Evolutionary conservation across 2,113 vertebrate genomes (phyloP), one percentile per base, ranked within the genome.

Genomic region (Ochotona princeps): DNA sequence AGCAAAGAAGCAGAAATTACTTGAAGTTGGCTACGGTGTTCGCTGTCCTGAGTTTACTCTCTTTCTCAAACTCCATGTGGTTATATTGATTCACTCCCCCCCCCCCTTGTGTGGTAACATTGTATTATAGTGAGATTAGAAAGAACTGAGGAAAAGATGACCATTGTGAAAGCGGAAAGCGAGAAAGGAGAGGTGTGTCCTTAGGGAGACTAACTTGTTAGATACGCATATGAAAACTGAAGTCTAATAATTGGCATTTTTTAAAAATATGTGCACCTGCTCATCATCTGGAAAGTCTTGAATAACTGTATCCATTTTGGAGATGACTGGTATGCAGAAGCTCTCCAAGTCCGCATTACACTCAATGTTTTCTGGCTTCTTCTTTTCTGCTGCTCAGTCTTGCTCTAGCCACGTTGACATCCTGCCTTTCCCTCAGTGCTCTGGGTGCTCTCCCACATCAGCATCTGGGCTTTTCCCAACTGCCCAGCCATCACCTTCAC

Each of bases 1-100:
- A 85, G 2, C 83, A 88, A 90, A 78, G 49, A 63, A 69, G 47
- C 49, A 86, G 32, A 80, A 94, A 83, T 65, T 75, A 75, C 47
- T 3, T 13, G 38, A 60, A 60, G 60, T 32, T 32, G 11, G 38
- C 47, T 87, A 69, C 92, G 76, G 30, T 25, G 1, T 57, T 44
- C 12, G n/a, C 35, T 69, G 17, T 9, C 61, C 49, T 61, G 69
- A 79, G 5, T 70, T 89, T 67, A 87, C 32, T 65, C 17, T 17
- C 32, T 91, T 85, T 89, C 82, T 84, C 60, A 67, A 38, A 8
- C 44, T 65, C 57, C 60, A 23, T 35, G 30, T 30, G 30, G 10
- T 11, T 65, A 47, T 76, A 83, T 91, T 47, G n/a, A 73, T 63
- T 14, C 9, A 10, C 66, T 6, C n/a, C 8, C n/a, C 35, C 72